Percentiles rank a stretch among this genome's conserved stretches.
These are phyloP conservation scores for Tetrapedia diversipes DNA, from an alignment of 2,888 invertebrate species.

Conservation along the genomic window DNA sequence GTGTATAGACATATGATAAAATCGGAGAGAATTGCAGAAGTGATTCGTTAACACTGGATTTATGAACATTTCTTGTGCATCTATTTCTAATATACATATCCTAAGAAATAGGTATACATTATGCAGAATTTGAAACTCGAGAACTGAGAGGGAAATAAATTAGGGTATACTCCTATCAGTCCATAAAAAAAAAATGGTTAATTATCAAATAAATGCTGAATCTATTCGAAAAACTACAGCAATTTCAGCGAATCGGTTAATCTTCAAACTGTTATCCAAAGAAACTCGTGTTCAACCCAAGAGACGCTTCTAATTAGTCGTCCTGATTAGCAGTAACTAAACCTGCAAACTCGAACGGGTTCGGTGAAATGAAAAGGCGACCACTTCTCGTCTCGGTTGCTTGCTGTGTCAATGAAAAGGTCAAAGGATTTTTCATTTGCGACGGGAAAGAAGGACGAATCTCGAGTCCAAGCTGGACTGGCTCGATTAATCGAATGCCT, in stretches of 20 bases:
- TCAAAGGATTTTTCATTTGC: constrained; percentile 6
- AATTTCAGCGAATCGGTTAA: background rate
- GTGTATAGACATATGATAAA: too few species aligned
- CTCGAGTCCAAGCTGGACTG: background rate
- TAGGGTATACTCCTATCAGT: too few species aligned
- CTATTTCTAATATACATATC: too few species aligned
- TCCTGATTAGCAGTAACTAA: constrained; percentile 10
- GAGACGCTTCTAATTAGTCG: constrained; percentile 12
- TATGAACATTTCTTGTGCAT: too few species aligned
- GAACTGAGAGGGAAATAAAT: too few species aligned
- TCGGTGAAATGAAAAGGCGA: background rate
- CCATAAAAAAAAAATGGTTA: background rate
- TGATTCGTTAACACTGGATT: too few species aligned
- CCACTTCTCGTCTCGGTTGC: background rate
- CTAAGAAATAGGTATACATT: too few species aligned
- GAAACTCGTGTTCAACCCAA: background rate
- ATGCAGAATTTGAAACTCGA: too few species aligned
- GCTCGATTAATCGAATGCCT: background rate
- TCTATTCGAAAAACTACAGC: background rate
- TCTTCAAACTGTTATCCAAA: too few species aligned
- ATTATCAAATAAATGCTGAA: background rate
- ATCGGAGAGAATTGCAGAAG: too few species aligned
- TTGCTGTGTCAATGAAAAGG: background rate
- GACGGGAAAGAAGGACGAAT: background rate
- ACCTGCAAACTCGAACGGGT: background rate